Evolutionary conservation across 2,888 invertebrate species (phyloP).

Genomic region (Microctonus brassicae): DNA sequence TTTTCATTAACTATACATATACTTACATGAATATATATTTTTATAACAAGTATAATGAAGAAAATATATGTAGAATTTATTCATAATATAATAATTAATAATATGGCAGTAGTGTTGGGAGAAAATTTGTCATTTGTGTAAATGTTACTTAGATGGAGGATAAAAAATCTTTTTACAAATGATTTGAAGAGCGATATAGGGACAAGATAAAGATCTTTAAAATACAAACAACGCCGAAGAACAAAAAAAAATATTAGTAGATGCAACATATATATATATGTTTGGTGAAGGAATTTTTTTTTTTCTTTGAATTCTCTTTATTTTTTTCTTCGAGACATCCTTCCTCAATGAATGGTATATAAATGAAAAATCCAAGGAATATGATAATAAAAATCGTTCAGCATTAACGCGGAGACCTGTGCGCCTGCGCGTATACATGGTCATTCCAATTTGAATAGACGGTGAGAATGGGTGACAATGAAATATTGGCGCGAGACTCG

Average conservation of each 20-base stretch:
- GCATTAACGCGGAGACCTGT: background rate
- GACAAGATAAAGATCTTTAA: conserved; percentile 19
- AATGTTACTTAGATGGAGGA: background rate
- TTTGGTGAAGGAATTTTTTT: background rate
- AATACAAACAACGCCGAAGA: conserved; percentile 18
- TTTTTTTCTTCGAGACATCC: background rate
- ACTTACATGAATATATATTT: background rate
- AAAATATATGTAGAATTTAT: background rate
- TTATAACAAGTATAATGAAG: background rate
- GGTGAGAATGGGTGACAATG: conserved; percentile 22
- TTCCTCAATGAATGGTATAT: background rate
- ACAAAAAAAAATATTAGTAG: conserved; percentile 2
- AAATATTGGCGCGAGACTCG: conserved; percentile 30
- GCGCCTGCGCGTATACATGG: conserved; percentile 8
- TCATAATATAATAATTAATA: conserved; percentile 15
- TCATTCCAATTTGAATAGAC: conserved; percentile 48
- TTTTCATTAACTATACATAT: background rate
- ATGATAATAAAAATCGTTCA: conserved; percentile 56
- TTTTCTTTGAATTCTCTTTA: conserved; percentile 14
- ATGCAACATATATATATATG: background rate
- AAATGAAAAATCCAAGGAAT: conserved; percentile 59
- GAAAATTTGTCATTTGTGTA: conserved; percentile 12
- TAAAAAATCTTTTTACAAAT: conserved; percentile 7
- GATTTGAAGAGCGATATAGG: conserved; percentile 22
- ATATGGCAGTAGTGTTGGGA: background rate